Conservation (phyloP, 1,140 invertebrate species). For the Achatina immaculata region DNA sequence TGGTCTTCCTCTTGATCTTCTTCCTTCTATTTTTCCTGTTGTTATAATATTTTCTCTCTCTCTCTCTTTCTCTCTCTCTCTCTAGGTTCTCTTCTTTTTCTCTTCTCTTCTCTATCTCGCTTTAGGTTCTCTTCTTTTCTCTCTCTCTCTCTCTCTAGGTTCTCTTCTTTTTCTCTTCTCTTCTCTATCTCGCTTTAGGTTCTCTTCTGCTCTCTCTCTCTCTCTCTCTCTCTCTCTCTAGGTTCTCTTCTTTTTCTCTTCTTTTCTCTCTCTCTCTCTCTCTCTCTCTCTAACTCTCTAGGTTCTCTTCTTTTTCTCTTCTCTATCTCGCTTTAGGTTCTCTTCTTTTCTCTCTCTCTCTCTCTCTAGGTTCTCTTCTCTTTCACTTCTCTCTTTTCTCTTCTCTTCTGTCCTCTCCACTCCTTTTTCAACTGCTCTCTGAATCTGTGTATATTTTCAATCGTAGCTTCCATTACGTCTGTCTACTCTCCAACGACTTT, state of each 20-base stretch:
- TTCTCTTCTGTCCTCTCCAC: not conserved
- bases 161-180: no score
- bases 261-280: constrained; percentile 19
- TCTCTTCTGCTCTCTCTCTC: not conserved
- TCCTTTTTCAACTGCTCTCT: not conserved
- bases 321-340: not conserved
- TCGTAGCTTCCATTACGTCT: not conserved
- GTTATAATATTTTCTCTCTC: not conserved
- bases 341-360: no score
- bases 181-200: not conserved
- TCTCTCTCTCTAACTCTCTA: constrained; percentile 4
- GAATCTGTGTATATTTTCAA: no score
- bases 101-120: constrained; percentile 9
- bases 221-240: not conserved
- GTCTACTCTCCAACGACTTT: not conserved
- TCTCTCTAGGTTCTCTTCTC: no score
- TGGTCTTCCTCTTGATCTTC: no score
- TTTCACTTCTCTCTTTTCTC: not conserved
- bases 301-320: not conserved
- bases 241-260: not conserved
- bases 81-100: no score
- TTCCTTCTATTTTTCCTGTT: not conserved
- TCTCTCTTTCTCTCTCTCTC: not conserved
- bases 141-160: not conserved
- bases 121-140: not conserved